These are phyloP conservation scores for Casuarius casuarius DNA, from an alignment of 2,113 vertebrate species.

Conservation along the genomic window DNA sequence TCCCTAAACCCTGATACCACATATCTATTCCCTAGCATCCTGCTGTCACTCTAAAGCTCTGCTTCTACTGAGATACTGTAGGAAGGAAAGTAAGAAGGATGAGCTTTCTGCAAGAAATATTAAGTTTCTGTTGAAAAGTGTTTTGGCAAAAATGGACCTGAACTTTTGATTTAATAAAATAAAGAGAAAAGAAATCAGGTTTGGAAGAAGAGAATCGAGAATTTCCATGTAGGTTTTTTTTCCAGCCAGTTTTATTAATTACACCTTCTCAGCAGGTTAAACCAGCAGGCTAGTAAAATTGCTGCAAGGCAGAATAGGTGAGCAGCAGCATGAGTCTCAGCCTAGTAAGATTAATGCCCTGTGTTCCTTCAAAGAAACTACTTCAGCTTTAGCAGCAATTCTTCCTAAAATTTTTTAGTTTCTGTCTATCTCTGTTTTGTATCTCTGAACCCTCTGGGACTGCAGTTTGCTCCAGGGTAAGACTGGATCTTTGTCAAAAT, in stretches of 20 bases:
- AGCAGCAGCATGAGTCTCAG: constrained; percentile 37
- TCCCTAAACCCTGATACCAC: not conserved
- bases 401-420: not conserved
- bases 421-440: not conserved
- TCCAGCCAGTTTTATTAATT: constrained; percentile 61
- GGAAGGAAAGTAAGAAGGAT: not conserved
- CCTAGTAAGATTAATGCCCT: constrained; percentile 55
- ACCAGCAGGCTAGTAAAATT: constrained; percentile 55
- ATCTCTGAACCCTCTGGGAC: not conserved
- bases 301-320: constrained; percentile 57
- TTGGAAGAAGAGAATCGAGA: not conserved
- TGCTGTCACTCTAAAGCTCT: not conserved
- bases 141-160: not conserved
- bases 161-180: not conserved
- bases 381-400: constrained; percentile 38
- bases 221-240: constrained; percentile 10
- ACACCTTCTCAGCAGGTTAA: constrained; percentile 62
- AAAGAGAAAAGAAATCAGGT: not conserved
- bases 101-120: not conserved
- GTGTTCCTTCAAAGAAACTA: constrained; percentile 21
- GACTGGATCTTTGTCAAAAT: constrained; percentile 35
- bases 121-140: not conserved
- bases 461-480: constrained; percentile 24
- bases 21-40: not conserved
- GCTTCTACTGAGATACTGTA: not conserved